Evolutionary conservation across 2,797 vertebrate genomes (phyloP).

Genomic region (Malurus leucopterus): DNA sequence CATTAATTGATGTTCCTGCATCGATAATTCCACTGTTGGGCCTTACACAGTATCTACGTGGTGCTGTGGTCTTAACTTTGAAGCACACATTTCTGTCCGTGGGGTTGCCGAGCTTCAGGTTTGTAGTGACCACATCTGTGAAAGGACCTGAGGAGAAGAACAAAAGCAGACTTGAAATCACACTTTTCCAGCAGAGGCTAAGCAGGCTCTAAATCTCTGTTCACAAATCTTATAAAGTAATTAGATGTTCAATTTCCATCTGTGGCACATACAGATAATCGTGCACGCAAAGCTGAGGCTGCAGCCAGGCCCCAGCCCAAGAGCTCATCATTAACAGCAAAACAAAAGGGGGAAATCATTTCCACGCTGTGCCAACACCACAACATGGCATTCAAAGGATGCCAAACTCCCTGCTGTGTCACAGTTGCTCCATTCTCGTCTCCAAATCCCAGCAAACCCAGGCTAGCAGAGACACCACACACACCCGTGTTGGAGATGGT

Average conservation of each 20-base stretch:
- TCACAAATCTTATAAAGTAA: constrained; percentile 38
- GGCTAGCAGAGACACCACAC: neutral
- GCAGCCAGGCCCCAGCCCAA: neutral
- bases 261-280: neutral
- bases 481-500: fast-evolving
- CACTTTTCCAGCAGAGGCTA: neutral
- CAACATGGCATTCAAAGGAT: neutral
- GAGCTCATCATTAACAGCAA: neutral
- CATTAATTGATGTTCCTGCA: constrained; percentile 85
- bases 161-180: constrained; percentile 7
- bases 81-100: constrained; percentile 93
- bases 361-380: neutral
- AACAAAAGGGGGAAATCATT: neutral
- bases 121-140: constrained; percentile 92
- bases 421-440: neutral
- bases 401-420: neutral
- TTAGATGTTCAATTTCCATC: constrained; percentile 9
- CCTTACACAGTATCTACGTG: constrained; percentile 92
- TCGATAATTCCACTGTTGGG: constrained; percentile 94
- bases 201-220: constrained; percentile 16
- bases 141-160: constrained; percentile 82
- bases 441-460: neutral
- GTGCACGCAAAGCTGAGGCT: neutral
- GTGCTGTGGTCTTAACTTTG: constrained; percentile 96
- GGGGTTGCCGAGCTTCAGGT: constrained; percentile 91